Conservation (phyloP, 1,140 invertebrate genomes). For the Diprion similis region DNA sequence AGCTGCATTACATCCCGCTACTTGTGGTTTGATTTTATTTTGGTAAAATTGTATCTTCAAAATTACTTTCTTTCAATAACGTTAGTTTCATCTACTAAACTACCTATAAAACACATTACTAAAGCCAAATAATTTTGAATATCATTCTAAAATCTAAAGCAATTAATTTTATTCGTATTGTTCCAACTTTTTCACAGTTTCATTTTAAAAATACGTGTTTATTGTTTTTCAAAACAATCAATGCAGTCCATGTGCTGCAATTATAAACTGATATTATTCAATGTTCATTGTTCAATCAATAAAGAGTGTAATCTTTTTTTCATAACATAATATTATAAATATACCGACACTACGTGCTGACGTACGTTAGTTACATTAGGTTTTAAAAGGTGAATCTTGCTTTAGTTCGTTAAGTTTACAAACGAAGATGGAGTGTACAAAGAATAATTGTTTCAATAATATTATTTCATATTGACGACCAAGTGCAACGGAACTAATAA, state of each 20-base stretch:
- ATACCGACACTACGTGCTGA: too few species aligned
- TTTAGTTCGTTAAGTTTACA: too few species aligned
- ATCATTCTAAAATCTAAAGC: slow-evolving; percentile 1
- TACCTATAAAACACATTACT: slow-evolving; percentile 4
- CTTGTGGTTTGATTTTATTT: slow-evolving; percentile 3
- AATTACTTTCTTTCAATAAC: slow-evolving; percentile 8
- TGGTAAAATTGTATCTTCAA: slow-evolving; percentile 1
- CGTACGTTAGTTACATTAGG: too few species aligned
- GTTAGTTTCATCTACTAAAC: neutral
- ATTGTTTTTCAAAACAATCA: neutral
- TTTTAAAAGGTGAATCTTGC: too few species aligned
- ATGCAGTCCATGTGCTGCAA: neutral
- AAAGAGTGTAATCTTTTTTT: too few species aligned
- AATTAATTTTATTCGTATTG: neutral
- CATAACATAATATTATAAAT: too few species aligned
- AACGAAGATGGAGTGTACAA: too few species aligned
- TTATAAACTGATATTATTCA: neutral
- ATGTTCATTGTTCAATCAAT: too few species aligned
- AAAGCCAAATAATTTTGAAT: neutral
- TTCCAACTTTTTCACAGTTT: slow-evolving; percentile 7
- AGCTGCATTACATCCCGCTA: neutral
- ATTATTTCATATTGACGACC: too few species aligned
- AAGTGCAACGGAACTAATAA: too few species aligned
- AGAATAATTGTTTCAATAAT: too few species aligned
- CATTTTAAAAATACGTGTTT: neutral